Percentiles rank a stretch among this genome's conserved stretches.
These are phyloP conservation scores for Morelia viridis DNA, from an alignment of 2,797 vertebrate species.

Conservation along the genomic window DNA sequence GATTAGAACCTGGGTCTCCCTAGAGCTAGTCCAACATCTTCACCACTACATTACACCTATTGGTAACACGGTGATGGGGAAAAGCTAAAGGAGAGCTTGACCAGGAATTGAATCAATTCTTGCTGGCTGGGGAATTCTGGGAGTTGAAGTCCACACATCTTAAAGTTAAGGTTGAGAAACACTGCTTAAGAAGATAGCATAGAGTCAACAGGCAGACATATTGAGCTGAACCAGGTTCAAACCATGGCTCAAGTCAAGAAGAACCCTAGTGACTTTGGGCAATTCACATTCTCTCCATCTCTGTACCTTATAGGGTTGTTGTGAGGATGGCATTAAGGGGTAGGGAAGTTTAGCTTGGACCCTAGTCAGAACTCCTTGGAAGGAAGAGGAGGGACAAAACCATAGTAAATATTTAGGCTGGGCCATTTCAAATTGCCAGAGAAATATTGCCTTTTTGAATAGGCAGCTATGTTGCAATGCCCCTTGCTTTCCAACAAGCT, in stretches of 20 bases:
- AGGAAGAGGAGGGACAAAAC: background rate
- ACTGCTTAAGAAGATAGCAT: background rate
- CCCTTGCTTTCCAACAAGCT: background rate
- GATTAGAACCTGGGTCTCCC: too few relatives aligned
- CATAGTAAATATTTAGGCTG: background rate
- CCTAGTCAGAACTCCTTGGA: background rate
- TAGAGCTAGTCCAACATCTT: too few relatives aligned
- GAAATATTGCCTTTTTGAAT: background rate
- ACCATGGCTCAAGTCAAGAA: background rate
- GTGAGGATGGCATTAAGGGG: background rate
- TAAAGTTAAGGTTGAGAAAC: too few relatives aligned
- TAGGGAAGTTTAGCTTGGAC: background rate
- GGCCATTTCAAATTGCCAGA: background rate
- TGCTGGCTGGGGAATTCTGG: too few relatives aligned
- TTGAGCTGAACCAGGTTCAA: background rate
- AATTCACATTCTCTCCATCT: background rate
- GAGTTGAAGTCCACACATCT: too few relatives aligned
- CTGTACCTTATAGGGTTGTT: background rate
- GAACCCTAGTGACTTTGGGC: background rate
- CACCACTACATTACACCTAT: too few relatives aligned
- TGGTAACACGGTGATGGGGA: too few relatives aligned
- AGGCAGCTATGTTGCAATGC: background rate
- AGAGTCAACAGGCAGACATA: background rate
- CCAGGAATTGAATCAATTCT: too few relatives aligned
- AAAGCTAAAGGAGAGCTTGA: too few relatives aligned